Evolutionary conservation across 2,797 vertebrate species (phyloP), one percentile per base, ranked within the genome.

Genomic region (Micromesistius poutassou): DNA sequence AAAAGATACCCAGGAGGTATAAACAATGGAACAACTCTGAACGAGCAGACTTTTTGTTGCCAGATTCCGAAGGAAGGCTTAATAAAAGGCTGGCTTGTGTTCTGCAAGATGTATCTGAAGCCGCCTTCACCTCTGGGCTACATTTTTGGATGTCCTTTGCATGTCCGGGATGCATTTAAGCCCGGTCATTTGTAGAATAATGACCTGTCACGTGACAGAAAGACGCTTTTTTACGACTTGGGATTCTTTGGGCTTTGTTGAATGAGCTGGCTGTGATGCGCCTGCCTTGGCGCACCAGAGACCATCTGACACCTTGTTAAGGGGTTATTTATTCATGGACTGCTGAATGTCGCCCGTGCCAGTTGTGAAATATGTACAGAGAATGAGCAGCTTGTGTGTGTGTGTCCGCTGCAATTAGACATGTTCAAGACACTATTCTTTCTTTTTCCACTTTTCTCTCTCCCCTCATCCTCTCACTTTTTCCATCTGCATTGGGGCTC

Each of bases 371-470:
- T 82, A 85, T 76, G 83, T 80, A 79, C 30, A 87, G 84, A 91
- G 89, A 91, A 92, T 89, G 78, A 78, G 83, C 85, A 87, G 85
- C 82, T 87, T 90, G 88, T 90, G 89, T 82, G 89, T 82, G 75
- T 82, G 88, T 86, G 90, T 93, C 92, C 82, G 81, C 86, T 91
- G 88, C 89, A 91, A 91, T 93, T 91, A 93, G 85, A 92, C 86
- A 85, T 83, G 85, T 89, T 91, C 87, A 91, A 62, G 88, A 85
- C 89, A 87, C 82, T 86, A 77, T 82, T 82, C 77, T 81, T 5
- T 14, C 5, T 2, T 66, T 28, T 68, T 28, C 83, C 88, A 84
- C 76, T 84, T 89, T 89, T 92, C 90, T 89, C 87, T 89, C 85
- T 84, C 79, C 74, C 66, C 86, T 89, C 80, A 81, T 83, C 68